Evolutionary conservation across 2,113 vertebrate species (phyloP).

Genomic region (Miniopterus natalensis): DNA sequence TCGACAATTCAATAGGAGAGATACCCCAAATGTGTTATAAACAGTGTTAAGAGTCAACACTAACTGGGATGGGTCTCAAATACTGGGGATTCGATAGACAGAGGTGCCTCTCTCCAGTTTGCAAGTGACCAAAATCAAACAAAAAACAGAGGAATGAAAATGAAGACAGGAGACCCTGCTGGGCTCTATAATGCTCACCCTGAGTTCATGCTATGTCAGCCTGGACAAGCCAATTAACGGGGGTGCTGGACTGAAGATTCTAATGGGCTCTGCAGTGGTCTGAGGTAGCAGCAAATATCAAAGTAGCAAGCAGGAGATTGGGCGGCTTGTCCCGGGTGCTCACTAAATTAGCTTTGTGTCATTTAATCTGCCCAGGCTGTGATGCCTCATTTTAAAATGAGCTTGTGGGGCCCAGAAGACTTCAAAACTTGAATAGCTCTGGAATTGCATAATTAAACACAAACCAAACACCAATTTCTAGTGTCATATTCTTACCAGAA

Average conservation of each 20-base stretch:
- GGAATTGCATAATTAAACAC: background rate
- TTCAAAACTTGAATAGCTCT: background rate
- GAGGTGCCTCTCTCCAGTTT: background rate
- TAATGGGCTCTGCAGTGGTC: background rate
- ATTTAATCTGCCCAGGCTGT: background rate
- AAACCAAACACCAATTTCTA: background rate
- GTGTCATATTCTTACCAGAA: background rate
- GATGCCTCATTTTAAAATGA: background rate
- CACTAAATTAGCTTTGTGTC: background rate
- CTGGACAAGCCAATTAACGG: background rate
- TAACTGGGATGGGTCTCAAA: background rate
- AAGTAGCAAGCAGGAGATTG: background rate
- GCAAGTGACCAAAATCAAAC: background rate
- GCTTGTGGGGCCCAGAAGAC: background rate
- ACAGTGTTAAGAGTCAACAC: background rate
- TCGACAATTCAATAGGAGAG: background rate
- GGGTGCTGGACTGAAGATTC: background rate
- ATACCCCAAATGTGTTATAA: background rate
- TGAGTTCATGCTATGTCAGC: background rate
- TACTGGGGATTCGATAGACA: rapidly evolving
- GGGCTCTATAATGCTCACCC: background rate
- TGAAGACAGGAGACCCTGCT: background rate
- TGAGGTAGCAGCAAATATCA: background rate
- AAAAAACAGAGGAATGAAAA: background rate
- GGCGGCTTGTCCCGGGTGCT: background rate